Evolutionary conservation across 1,140 invertebrate genomes (phyloP).

Genomic region (Physella acuta): DNA sequence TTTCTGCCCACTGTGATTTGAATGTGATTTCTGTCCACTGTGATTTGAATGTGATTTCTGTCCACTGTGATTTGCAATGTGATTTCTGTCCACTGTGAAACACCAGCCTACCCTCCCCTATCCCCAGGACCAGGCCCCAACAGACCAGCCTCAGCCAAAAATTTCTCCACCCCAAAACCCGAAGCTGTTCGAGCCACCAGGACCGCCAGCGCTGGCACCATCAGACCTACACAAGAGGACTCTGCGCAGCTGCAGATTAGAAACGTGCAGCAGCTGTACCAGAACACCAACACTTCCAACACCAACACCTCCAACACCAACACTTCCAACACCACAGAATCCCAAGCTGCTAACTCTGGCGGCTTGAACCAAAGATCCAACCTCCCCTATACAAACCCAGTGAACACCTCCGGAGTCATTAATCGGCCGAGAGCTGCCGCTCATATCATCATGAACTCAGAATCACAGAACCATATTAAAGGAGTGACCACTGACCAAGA

Average conservation of each 20-base stretch:
- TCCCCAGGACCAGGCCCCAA: too few species aligned
- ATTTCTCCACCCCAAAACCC: slow-evolving; percentile 22
- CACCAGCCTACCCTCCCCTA: too few species aligned
- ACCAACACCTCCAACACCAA: neutral
- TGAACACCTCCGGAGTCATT: slow-evolving; percentile 11
- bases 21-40: too few species aligned
- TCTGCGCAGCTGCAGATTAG: slow-evolving; percentile 5
- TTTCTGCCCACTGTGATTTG: too few species aligned
- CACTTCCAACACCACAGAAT: neutral
- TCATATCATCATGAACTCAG: slow-evolving; percentile 44
- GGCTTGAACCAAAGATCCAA: slow-evolving; percentile 30
- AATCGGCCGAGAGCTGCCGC: slow-evolving; percentile 47
- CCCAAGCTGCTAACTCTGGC: neutral
- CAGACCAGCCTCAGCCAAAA: slow-evolving; percentile 41
- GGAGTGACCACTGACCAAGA: neutral
- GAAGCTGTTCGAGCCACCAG: slow-evolving; percentile 25
- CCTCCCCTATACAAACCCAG: neutral
- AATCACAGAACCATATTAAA: neutral
- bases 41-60: too few species aligned
- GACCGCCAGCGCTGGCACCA: slow-evolving; percentile 37
- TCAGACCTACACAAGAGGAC: slow-evolving; percentile 7
- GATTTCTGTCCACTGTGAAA: too few species aligned
- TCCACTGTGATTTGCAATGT: too few species aligned
- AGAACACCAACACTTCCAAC: neutral
- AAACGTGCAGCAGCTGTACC: slow-evolving; percentile 9